Base-by-base conservation (phyloP, 2,888 invertebrate genomes). In the Xestia rhomboidea region DNA sequence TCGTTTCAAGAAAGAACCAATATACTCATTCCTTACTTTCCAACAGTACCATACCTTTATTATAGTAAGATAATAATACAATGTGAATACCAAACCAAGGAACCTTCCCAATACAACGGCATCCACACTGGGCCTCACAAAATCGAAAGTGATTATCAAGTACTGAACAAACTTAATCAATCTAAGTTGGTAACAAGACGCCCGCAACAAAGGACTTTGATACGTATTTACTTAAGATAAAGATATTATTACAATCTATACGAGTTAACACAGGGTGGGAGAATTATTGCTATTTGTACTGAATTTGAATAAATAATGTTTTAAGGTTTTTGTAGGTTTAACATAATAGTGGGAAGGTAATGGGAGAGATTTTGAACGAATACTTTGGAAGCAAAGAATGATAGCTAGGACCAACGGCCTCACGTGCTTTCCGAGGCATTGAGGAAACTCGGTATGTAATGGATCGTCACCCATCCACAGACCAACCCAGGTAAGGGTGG, bases 121-220 rank as follows among this genome's bases (percentile, higher is more conserved):
- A 83, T 85, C 63, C 68, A 69, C 63, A 83, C 73, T 75, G 76
- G 77, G 63, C 64, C 74, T 68, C 73, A 68, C 77, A 49, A 75
- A 84, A 85, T 82, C 68, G 87, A 88, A 87, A 88, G 83, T 87
- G 87, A 87, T 85, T 85, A 86, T 88, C 87, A 87, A 88, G 87
- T 82, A 88, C 87, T 85, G 87, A 88, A 89, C 86, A 87, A 94
- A 94, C 91, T 94, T 93, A 90, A 93, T 93, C 93, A 94, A 94
- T 93, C 92, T 92, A 94, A 94, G 87, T 93, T 93, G 75, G 83
- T 82, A 87, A 88, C 84, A 84, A 81, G 85, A 81, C 86, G 73
- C 82, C 83, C 78, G 76, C 73, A 74, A 85, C 85, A 82, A 83
- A 82, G 82, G 77, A 89, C 78, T 89, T 88, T 82, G 87, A 88